Conservation (phyloP, 2,888 invertebrate genomes). For the Muschampia plurimacula region DNA sequence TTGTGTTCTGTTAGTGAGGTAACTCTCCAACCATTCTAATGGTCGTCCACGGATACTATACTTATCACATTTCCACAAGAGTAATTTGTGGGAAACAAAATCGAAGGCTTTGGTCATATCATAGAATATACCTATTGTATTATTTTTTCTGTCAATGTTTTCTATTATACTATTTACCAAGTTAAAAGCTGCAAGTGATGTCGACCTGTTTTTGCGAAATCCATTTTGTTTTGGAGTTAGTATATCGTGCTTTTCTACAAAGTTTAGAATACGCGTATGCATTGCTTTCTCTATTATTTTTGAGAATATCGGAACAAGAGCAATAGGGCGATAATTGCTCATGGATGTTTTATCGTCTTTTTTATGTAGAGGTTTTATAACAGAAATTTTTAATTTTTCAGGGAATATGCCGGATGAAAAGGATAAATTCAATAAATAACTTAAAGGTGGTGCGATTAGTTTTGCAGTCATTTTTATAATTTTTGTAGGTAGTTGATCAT, state of each 20-base stretch:
- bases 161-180: not conserved
- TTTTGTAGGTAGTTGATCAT: slow-evolving; percentile 1
- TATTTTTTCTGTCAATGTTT: not conserved
- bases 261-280: not conserved
- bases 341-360: not conserved
- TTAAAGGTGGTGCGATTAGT: not conserved
- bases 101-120: slow-evolving; percentile 4
- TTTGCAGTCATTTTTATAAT: slow-evolving; percentile 1
- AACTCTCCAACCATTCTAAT: too few relatives aligned
- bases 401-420: slow-evolving; percentile 4
- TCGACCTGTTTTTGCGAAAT: not conserved
- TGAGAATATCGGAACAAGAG: not conserved
- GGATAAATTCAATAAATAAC: not conserved
- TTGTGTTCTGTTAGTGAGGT: too few relatives aligned
- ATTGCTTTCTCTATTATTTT: not conserved
- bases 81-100: slow-evolving; percentile 2
- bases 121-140: not conserved
- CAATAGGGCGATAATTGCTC: not conserved
- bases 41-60: too few relatives aligned
- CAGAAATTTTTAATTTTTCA: not conserved
- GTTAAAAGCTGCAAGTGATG: not conserved
- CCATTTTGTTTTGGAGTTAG: not conserved
- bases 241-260: not conserved
- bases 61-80: slow-evolving; percentile 1
- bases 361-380: not conserved